These are phyloP conservation scores for Acanthurus lineatus DNA, from an alignment of 2,797 vertebrate genomes.

Conservation along the genomic window DNA sequence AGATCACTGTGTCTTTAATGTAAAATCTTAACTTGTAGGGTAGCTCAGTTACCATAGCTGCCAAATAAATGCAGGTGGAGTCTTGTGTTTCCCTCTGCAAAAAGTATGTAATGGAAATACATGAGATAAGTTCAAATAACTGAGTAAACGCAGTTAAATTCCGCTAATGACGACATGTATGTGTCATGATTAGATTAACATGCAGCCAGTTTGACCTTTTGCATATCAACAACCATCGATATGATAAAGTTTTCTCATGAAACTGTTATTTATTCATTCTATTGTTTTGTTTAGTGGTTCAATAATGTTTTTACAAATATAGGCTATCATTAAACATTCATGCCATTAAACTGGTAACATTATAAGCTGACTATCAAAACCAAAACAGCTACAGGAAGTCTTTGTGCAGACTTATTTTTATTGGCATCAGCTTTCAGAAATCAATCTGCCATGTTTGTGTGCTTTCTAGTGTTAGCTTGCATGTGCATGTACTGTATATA, in stretches of 20 bases:
- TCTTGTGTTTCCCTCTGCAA: background rate
- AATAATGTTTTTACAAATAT: background rate
- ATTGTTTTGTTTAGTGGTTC: background rate
- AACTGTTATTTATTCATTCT: background rate
- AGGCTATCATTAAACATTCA: background rate
- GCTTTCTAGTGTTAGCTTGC: background rate
- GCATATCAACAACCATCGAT: background rate
- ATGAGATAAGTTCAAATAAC: background rate
- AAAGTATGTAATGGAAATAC: background rate
- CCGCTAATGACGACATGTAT: background rate
- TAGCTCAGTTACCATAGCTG: background rate
- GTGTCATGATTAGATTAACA: background rate
- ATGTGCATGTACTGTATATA: conserved; percentile 18
- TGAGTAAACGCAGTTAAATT: background rate
- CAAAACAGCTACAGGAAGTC: conserved; percentile 1
- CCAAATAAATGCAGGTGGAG: background rate
- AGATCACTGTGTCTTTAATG: too few species aligned
- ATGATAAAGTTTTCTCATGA: background rate
- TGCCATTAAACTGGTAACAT: conserved; percentile 1
- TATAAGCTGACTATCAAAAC: conserved; percentile 19
- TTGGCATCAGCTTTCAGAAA: conserved; percentile 14
- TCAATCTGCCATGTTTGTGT: background rate
- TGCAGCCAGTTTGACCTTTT: background rate
- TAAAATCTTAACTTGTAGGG: background rate
- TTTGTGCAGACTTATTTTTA: background rate